Conservation (phyloP, 2,888 invertebrate species). For the Cantharis rufa region DNA sequence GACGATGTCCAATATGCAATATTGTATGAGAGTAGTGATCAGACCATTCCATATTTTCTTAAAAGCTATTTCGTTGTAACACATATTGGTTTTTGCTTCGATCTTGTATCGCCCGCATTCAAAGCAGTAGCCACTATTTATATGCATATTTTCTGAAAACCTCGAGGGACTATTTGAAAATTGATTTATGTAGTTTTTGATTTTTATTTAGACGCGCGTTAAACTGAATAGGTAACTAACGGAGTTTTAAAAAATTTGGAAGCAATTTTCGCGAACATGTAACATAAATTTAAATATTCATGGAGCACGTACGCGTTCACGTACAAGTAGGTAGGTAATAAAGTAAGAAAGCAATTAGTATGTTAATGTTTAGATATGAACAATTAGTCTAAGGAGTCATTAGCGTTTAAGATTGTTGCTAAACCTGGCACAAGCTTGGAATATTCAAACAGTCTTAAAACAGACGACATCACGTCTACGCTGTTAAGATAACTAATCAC, state of each 20-base stretch:
- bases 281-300: conserved; percentile 26
- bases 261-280: conserved; percentile 18
- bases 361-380: conserved; percentile 56
- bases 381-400: conserved; percentile 54
- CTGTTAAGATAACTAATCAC: conserved; percentile 51
- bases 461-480: conserved; percentile 56
- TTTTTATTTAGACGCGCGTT: conserved; percentile 16
- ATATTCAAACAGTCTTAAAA: conserved; percentile 56
- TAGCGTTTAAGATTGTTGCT: conserved; percentile 48
- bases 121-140: conserved; percentile 39
- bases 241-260: conserved; percentile 20
- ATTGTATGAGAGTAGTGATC: conserved; percentile 48
- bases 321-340: conserved; percentile 45
- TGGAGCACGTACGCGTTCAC: conserved; percentile 44
- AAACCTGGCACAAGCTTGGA: conserved; percentile 56
- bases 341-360: conserved; percentile 54
- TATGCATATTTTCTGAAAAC: conserved; percentile 39
- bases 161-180: conserved; percentile 34
- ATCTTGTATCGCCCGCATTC: conserved; percentile 46
- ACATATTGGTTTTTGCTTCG: conserved; percentile 52
- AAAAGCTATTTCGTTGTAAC: conserved; percentile 52
- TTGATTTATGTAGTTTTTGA: conserved; percentile 30
- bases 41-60: conserved; percentile 53
- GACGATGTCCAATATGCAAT: conserved; percentile 48
- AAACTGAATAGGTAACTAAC: background rate